Percentiles rank a stretch among this genome's conserved stretches.
Conservation (phyloP, 2,113 vertebrate species). For the Entelurus aequoreus region DNA sequence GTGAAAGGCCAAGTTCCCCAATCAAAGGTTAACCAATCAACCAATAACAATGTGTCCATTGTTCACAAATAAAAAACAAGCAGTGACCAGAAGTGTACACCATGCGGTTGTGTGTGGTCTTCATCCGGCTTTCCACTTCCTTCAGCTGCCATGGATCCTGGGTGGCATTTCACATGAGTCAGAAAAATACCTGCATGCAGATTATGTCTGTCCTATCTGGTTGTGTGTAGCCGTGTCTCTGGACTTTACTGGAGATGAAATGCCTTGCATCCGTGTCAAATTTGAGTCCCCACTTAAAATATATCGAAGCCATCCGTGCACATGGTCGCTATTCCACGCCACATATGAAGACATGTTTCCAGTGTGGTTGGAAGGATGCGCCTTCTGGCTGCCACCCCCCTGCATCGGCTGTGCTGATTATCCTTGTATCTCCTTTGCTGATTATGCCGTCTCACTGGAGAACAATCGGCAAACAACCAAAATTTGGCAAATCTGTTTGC, state of each 20-base stretch:
- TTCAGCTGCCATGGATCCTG: conserved; percentile 37
- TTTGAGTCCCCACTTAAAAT: conserved; percentile 29
- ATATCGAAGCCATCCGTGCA: conserved; percentile 57
- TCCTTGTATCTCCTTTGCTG: conserved; percentile 42
- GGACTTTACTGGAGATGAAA: conserved; percentile 43
- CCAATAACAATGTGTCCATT: conserved; percentile 48
- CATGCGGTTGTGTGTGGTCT: conserved; percentile 51
- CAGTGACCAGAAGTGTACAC: conserved; percentile 2
- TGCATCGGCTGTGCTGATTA: conserved; percentile 43
- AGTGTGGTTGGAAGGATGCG: conserved; percentile 44
- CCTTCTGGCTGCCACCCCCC: conserved; percentile 30
- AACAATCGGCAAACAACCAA: conserved; percentile 44
- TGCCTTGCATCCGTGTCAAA: not conserved
- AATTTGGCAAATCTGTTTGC: conserved; percentile 47
- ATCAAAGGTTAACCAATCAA: conserved; percentile 61
- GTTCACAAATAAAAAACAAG: conserved; percentile 45
- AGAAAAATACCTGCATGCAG: conserved; percentile 13
- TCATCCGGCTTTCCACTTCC: conserved; percentile 27
- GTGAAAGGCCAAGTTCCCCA: conserved; percentile 31
- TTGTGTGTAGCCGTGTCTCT: conserved; percentile 36
- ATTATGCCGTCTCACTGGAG: conserved; percentile 40
- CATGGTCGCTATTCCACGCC: conserved; percentile 37
- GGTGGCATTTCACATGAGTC: not conserved
- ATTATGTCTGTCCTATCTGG: conserved; percentile 24
- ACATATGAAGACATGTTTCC: conserved; percentile 32